Percentiles rank a stretch among this genome's conserved stretches.
phyloP scores from a whole-genome alignment of 2,888 invertebrate genomes.

The Saturnia pavonia region DNA sequence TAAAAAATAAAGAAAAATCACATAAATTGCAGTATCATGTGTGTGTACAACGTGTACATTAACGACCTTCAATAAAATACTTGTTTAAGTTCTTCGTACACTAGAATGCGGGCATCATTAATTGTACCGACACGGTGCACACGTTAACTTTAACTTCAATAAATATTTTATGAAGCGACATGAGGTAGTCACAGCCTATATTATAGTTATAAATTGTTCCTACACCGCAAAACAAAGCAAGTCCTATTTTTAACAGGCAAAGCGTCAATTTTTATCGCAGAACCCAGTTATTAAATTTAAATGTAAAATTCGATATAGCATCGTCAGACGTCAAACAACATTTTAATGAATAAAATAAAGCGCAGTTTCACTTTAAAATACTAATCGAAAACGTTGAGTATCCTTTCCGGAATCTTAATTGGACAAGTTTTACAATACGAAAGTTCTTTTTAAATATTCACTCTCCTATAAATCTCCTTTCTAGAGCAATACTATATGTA shows the following conservation, averaged over 20 bases:
- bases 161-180: slow-evolving; percentile 19
- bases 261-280: slow-evolving; percentile 15
- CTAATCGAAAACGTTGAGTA: slow-evolving; percentile 43
- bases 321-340: not conserved
- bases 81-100: slow-evolving; percentile 20
- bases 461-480: too few relatives aligned
- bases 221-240: slow-evolving; percentile 2
- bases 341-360: slow-evolving; percentile 19
- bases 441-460: not conserved
- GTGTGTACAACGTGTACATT: not conserved
- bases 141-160: slow-evolving; percentile 18
- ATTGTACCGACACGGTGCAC: slow-evolving; percentile 16
- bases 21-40: not conserved
- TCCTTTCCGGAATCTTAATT: slow-evolving; percentile 36
- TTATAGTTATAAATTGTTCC: slow-evolving; percentile 9
- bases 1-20: not conserved
- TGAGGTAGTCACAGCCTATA: slow-evolving; percentile 3
- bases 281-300: slow-evolving; percentile 14
- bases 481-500: too few relatives aligned
- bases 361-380: slow-evolving; percentile 56
- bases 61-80: slow-evolving; percentile 22
- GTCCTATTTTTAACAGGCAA: not conserved
- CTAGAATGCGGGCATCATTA: slow-evolving; percentile 21
- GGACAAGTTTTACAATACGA: slow-evolving; percentile 22
- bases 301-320: not conserved